A percentile compares a stretch with the other conserved stretches of the same genome.
Evolutionary conservation across 2,888 invertebrate species (phyloP).

Genomic region (Heterodera filipjevi): DNA sequence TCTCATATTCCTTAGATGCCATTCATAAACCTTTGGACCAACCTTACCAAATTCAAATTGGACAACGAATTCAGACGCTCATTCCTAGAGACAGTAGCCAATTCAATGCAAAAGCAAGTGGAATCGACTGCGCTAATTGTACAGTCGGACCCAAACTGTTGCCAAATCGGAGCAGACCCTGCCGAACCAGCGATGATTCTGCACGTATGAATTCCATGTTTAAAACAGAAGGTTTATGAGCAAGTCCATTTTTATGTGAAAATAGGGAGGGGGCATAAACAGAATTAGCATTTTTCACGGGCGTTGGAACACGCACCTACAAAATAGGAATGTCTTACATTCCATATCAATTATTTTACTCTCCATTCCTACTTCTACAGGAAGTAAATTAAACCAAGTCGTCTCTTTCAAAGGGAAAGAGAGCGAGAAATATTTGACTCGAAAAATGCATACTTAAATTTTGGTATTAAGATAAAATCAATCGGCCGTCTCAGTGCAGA

Average conservation of each 20-base stretch:
- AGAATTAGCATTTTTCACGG: neutral
- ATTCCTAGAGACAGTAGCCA: constrained; percentile 22
- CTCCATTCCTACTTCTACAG: no score
- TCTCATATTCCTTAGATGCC: constrained; percentile 23
- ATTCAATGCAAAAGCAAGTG: constrained; percentile 19
- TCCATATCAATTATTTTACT: no score
- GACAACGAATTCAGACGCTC: constrained; percentile 6
- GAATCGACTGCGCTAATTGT: constrained; percentile 16
- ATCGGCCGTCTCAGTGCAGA: constrained; percentile 17
- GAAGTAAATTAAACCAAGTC: no score
- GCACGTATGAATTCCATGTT: constrained; percentile 4
- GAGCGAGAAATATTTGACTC: no score
- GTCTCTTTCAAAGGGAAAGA: no score
- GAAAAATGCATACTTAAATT: no score
- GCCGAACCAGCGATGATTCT: constrained; percentile 11
- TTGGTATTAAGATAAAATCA: constrained; percentile 29
- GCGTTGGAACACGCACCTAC: no score
- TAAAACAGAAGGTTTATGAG: no score
- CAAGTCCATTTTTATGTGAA: no score
- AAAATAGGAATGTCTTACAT: no score
- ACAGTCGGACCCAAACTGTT: constrained; percentile 12
- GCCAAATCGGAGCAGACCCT: constrained; percentile 15
- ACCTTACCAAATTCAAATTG: constrained; percentile 23
- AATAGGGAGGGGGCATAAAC: no score
- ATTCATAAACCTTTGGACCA: constrained; percentile 25